Base-by-base conservation (phyloP, 2,888 invertebrate genomes). In the Adineta ricciae region DNA sequence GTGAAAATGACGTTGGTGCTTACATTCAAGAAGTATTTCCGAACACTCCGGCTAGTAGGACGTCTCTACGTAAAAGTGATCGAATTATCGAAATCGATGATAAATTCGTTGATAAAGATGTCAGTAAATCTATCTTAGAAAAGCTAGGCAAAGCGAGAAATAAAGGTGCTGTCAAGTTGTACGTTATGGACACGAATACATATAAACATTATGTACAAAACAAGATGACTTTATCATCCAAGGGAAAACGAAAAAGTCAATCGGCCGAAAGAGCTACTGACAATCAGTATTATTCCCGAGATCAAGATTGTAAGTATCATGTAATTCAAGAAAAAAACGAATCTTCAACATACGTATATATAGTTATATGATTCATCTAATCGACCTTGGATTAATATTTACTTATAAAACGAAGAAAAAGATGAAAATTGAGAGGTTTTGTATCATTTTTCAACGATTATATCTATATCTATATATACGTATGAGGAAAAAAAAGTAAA, bases 1-100 rank as follows among this genome's bases (percentile, higher is more conserved):
- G 78, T 78, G 78, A 78, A 41, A 38, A 78, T 21, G 78, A 78
- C 41, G 24, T 41, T 41, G 78, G 78, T n/a, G 78, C 78, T 24
- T 78, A 78, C n/a, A 41, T 78, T 41, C 78, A 78, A 78, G 78
- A 78, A 41, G 78, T 78, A 41, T 41, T 41, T 41, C 78, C 78
- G 41, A 78, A 78, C 41, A 78, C 41, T 9, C 41, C 78, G n/a
- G 78, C 78, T 24, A 41, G 41, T 41, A n/a, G 11, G 14, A n/a
- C 78, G n/a, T 11, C 41, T 11, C 41, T 78, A 78, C 38, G 78
- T 41, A 78, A 78, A 78, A 41, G 78, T 41, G 78, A 78, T 78
- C 78, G 78, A 41, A 78, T 78, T 41, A 78, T 78, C n/a, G 78
- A 78, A 78, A 78, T 78, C 4, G 78, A 78, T 41, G 78, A 41